Evolutionary conservation across 1,140 invertebrate genomes (phyloP), one percentile per base, ranked within the genome.

Genomic region (Phocides pigmalion): DNA sequence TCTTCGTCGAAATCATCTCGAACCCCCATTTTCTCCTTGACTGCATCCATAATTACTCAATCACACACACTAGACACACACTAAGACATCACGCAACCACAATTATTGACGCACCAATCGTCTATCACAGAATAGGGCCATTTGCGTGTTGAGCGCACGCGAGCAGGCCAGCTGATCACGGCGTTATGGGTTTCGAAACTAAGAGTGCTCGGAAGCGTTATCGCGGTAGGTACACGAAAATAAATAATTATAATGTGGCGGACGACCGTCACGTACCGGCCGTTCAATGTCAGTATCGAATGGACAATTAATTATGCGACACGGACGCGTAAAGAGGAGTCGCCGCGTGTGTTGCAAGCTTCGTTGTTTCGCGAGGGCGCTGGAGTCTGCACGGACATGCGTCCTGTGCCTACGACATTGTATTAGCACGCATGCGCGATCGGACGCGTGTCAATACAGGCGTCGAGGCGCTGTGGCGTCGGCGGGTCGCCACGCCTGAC

Each of bases 221-320:
- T 71, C 81, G 69, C 72, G 64, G 69, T 72, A 70, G 73, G 53
- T 46, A 44, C 46, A 67, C 53, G 73, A 71, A 74, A 76, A 74
- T 71, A 79, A 84, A 84, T 87, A 84, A 84, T 79, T 81, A 62
- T 76, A 80, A 82, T 81, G 71, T 74, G 76, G 64, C 76, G 74
- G 72, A 70, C 76, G 78, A 66, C 73, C 76, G 78, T 65, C 78
- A 76, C 67, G 76, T 81, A 79, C 81, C 59, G 75, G 64, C 73
- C 81, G 84, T 86, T 82, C 84, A 89, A 87, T 89, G 85, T 88
- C 85, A 87, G 81, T 88, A 89, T 85, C 75, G 84, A 85, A 79
- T 83, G 83, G 84, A 81, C 82, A 78, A 88, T 87, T 80, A 88
- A 88, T 89, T 89, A 90, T 87, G 79, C 82, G 85, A 88, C 87